phyloP scores from a whole-genome alignment of 2,888 invertebrate genomes.

The Cecidostiba fungosa region DNA sequence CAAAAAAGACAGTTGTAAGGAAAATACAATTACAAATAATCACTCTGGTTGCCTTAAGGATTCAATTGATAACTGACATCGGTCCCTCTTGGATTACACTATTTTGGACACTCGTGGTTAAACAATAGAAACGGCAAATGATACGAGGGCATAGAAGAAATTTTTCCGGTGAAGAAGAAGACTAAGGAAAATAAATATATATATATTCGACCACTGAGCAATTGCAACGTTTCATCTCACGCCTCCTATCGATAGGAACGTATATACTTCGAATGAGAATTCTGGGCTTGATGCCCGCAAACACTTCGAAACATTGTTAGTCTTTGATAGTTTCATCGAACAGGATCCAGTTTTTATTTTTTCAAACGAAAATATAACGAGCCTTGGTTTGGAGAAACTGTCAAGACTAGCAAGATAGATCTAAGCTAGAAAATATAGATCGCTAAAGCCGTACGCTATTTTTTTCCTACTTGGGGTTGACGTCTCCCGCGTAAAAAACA shows the following conservation, averaged over 20 bases:
- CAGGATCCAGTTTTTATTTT: slow-evolving; percentile 17
- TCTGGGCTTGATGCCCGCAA: slow-evolving; percentile 30
- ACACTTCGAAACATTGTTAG: not conserved
- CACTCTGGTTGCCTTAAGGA: slow-evolving; percentile 79
- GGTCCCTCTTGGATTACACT: slow-evolving; percentile 70
- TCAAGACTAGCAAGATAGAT: slow-evolving; percentile 17
- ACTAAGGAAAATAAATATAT: slow-evolving; percentile 42
- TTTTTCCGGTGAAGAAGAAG: slow-evolving; percentile 29
- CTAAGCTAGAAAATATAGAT: slow-evolving; percentile 63
- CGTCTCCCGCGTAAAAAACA: slow-evolving; percentile 61
- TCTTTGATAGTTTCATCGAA: not conserved
- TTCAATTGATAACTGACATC: slow-evolving; percentile 77
- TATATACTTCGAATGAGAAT: slow-evolving; percentile 48
- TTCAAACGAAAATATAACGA: slow-evolving; percentile 6
- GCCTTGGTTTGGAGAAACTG: slow-evolving; percentile 13
- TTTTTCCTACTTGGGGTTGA: slow-evolving; percentile 68
- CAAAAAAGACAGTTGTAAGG: slow-evolving; percentile 71
- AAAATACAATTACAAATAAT: slow-evolving; percentile 72
- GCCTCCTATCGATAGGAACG: slow-evolving; percentile 60
- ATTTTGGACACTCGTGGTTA: slow-evolving; percentile 69
- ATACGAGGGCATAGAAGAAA: slow-evolving; percentile 22
- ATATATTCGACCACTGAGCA: slow-evolving; percentile 66
- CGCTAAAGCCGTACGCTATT: slow-evolving; percentile 57
- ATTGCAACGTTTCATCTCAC: slow-evolving; percentile 64
- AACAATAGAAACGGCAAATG: slow-evolving; percentile 46